phyloP scores from a whole-genome alignment of 2,888 invertebrate species.

The Agapostemon virescens region DNA sequence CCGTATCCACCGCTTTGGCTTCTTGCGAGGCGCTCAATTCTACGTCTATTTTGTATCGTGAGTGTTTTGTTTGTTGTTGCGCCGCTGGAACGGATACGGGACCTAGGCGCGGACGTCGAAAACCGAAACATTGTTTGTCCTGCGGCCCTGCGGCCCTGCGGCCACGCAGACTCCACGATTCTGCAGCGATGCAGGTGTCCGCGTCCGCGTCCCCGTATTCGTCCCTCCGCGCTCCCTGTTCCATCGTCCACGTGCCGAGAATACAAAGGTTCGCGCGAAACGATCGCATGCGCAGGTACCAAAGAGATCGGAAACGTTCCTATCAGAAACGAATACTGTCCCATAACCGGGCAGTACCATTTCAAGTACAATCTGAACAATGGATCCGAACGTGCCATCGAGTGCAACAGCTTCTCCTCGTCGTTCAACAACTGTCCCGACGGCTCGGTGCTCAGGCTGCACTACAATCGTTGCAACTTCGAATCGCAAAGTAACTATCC shows the following conservation, averaged over 20 bases:
- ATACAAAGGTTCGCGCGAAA: neutral
- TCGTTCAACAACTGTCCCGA: conserved; percentile 84
- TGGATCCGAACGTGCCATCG: conserved; percentile 80
- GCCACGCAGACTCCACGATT: neutral
- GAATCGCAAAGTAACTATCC: conserved; percentile 81
- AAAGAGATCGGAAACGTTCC: conserved; percentile 81
- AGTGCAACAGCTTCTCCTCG: conserved; percentile 83
- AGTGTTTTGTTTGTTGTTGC: conserved; percentile 72
- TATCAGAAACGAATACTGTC: conserved; percentile 84
- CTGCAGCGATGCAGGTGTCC: neutral
- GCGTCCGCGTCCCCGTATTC: neutral
- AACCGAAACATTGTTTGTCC: too few relatives aligned
- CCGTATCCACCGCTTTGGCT: conserved; percentile 83
- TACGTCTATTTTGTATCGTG: conserved; percentile 83
- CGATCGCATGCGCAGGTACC: conserved; percentile 80
- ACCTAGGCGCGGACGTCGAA: too few relatives aligned
- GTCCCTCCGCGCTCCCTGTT: too few relatives aligned
- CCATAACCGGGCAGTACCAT: conserved; percentile 84
- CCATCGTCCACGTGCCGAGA: too few relatives aligned
- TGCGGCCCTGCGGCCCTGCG: too few relatives aligned
- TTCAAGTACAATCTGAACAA: conserved; percentile 83
- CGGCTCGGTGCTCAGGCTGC: conserved; percentile 83
- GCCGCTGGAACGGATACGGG: neutral
- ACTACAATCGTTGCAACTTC: conserved; percentile 83
- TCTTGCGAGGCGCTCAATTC: conserved; percentile 81